Percentiles rank a stretch among this genome's conserved stretches.
Conservation (phyloP, 2,888 invertebrate genomes). For the Pseudococcus longispinus region DNA sequence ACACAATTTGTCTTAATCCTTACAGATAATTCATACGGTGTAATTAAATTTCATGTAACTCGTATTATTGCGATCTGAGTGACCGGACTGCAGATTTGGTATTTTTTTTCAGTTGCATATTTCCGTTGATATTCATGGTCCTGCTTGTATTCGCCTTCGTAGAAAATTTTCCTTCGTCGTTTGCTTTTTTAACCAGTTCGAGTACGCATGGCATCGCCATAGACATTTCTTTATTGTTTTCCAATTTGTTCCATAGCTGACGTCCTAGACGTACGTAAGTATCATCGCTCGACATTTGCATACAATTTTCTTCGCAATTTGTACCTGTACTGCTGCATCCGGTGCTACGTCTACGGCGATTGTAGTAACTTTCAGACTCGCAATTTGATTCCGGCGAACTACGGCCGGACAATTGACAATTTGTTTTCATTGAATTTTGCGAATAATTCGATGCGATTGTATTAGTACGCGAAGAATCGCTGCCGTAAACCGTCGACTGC, state of each 20-base stretch:
- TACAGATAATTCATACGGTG: no score
- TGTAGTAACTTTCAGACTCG: neutral
- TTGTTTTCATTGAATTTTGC: neutral
- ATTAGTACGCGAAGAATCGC: neutral
- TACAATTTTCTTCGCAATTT: neutral
- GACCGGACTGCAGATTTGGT: neutral
- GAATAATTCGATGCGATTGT: neutral
- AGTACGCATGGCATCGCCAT: neutral
- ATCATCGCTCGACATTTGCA: neutral
- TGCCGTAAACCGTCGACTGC: neutral
- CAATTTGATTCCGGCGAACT: neutral
- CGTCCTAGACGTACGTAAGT: slow-evolving; percentile 12
- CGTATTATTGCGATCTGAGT: no score
- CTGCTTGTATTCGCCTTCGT: neutral
- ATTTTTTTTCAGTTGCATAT: neutral
- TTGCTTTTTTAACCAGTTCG: neutral
- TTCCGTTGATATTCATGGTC: neutral
- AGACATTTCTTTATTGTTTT: neutral
- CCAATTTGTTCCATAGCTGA: neutral
- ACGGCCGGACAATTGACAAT: neutral
- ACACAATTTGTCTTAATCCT: no score
- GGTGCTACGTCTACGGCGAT: neutral
- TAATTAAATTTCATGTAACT: no score
- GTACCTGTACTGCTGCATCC: no score
- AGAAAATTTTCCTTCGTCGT: neutral